A percentile compares a stretch with the other conserved stretches of the same genome.
Evolutionary conservation across 1,140 invertebrate genomes (phyloP).

Genomic region (Pogonomyrmex barbatus): DNA sequence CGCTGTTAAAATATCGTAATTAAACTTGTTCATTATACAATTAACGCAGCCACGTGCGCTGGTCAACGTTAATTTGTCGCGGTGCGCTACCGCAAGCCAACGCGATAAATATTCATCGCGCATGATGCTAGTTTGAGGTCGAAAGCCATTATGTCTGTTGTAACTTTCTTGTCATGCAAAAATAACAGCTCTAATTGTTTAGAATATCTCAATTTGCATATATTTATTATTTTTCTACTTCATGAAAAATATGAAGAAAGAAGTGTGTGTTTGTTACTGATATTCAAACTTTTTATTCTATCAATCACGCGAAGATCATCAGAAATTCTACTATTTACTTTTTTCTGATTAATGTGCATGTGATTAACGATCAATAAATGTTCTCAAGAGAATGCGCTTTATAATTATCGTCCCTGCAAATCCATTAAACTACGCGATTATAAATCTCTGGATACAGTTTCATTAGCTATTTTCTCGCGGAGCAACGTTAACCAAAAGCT

Average conservation of each 20-base stretch:
- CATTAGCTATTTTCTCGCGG: conserved; percentile 69
- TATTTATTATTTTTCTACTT: neutral
- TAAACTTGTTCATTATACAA: conserved; percentile 75
- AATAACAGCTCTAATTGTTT: neutral
- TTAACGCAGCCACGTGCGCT: conserved; percentile 27
- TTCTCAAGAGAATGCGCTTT: conserved; percentile 47
- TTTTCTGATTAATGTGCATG: neutral
- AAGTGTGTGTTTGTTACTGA: neutral
- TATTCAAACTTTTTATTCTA: neutral
- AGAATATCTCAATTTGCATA: neutral
- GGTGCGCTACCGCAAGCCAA: conserved; percentile 41
- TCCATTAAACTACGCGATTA: conserved; percentile 72
- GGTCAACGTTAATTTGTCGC: conserved; percentile 77
- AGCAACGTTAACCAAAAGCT: conserved; percentile 54
- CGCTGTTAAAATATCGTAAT: conserved; percentile 75
- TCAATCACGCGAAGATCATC: neutral
- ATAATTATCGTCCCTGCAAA: conserved; percentile 65
- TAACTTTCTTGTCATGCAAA: conserved; percentile 39
- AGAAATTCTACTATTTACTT: neutral
- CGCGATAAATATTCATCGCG: conserved; percentile 79
- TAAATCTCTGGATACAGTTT: conserved; percentile 70
- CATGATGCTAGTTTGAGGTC: conserved; percentile 55
- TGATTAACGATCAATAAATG: conserved; percentile 44
- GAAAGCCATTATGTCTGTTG: conserved; percentile 28
- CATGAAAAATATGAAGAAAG: neutral